Evolutionary conservation across 2,888 invertebrate genomes (phyloP).

Genomic region (Blastobasis adustella): DNA sequence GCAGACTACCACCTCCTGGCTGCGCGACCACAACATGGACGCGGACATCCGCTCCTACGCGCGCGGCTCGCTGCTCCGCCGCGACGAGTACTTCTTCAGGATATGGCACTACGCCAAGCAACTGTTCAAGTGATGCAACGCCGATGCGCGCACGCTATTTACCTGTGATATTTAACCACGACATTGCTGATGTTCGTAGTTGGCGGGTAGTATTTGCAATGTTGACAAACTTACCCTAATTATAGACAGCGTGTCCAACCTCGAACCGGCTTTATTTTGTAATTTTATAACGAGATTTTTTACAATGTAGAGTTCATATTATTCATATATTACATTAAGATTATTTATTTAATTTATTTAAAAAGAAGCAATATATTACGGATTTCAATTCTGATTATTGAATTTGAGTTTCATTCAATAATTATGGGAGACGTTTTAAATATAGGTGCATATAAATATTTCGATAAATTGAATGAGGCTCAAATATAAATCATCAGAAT

Average conservation of each 20-base stretch:
- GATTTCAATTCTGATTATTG: slow-evolving; percentile 24
- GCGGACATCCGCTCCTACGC: slow-evolving; percentile 94
- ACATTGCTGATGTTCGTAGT: slow-evolving; percentile 34
- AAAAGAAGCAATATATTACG: slow-evolving; percentile 15
- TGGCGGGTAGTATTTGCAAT: slow-evolving; percentile 40
- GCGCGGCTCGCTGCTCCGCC: slow-evolving; percentile 86
- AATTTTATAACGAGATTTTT: slow-evolving; percentile 41
- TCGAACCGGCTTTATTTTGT: slow-evolving; percentile 33
- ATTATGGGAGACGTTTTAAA: slow-evolving; percentile 58
- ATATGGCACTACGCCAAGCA: slow-evolving; percentile 92
- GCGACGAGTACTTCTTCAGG: slow-evolving; percentile 97
- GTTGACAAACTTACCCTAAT: slow-evolving; percentile 16
- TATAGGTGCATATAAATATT: slow-evolving; percentile 65
- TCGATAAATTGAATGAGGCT: slow-evolving; percentile 57
- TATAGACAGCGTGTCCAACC: slow-evolving; percentile 25
- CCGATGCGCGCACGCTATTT: slow-evolving; percentile 39
- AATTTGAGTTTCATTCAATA: slow-evolving; percentile 49
- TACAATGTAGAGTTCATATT: slow-evolving; percentile 32
- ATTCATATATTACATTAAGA: slow-evolving; percentile 44
- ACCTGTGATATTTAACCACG: slow-evolving; percentile 67
- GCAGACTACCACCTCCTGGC: slow-evolving; percentile 96
- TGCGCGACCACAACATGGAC: slow-evolving; percentile 94
- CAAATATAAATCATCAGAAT: slow-evolving; percentile 29
- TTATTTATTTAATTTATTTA: slow-evolving; percentile 54
- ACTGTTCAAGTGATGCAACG: slow-evolving; percentile 80